These are phyloP conservation scores for Tachycineta bicolor DNA, from an alignment of 2,113 vertebrate genomes.

Conservation along the genomic window DNA sequence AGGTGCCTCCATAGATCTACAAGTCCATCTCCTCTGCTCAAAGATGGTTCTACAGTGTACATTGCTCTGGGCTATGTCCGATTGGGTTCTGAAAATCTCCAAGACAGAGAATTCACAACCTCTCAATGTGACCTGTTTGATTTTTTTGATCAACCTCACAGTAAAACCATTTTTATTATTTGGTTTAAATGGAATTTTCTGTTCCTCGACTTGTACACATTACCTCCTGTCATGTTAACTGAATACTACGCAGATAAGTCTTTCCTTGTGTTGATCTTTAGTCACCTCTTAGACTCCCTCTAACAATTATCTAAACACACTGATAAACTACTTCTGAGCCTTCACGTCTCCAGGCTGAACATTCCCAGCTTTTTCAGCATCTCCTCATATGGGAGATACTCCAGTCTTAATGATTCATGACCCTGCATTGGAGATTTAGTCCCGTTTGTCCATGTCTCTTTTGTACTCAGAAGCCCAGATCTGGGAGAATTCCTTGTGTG, in stretches of 20 bases:
- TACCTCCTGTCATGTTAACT: neutral
- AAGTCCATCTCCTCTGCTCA: neutral
- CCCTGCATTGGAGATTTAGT: neutral
- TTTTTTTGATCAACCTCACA: neutral
- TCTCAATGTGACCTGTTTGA: neutral
- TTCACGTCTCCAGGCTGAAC: neutral
- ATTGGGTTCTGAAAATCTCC: neutral
- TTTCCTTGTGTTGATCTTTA: neutral
- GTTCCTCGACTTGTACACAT: neutral
- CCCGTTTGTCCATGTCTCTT: neutral
- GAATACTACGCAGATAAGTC: neutral
- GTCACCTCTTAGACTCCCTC: neutral
- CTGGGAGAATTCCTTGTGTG: accelerated
- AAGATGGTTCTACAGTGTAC: neutral
- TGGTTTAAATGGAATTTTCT: neutral
- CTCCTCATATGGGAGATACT: neutral
- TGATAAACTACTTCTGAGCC: neutral
- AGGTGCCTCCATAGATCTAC: neutral
- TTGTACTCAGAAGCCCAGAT: neutral
- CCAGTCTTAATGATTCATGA: neutral
- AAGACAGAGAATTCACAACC: neutral
- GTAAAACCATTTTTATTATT: neutral
- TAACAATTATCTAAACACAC: neutral
- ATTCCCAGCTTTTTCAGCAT: neutral
- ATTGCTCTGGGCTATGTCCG: neutral